Base-by-base conservation (phyloP, 1,140 invertebrate genomes). In the Anadara kagoshimensis region DNA sequence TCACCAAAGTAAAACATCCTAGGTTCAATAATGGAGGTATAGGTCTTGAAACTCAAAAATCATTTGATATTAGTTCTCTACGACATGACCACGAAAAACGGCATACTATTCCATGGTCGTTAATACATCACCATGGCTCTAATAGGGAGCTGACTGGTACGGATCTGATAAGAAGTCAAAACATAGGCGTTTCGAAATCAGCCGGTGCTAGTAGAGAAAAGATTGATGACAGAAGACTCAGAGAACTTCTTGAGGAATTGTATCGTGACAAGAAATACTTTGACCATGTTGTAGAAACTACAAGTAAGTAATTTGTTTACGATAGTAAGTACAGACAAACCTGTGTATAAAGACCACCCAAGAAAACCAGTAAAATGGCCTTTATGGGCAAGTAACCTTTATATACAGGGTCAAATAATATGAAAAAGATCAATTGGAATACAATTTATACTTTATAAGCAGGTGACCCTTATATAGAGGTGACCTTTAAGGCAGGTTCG, bases 191-290 rank as follows among this genome's bases (percentile, higher is more conserved):
- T n/a, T 57, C 73, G n/a, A 70, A 70, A 61, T 75, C 73, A 47
- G 73, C 73, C 7, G 67, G 66, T 20, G 62, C 53, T 24, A 29
- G 16, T 8, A 70, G 66, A 45, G 53, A 63, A 36, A 43, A 66
- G 11, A 65, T 78, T n/a, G 72, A 80, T 36, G 78, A 75, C 41
- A 53, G 65, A 45, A 43, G 75, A 36, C 53, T 80, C 3, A 62
- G 49, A 44, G 65, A 73, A 53, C 65, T 80, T 47, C 65, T 80
- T 44, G 78, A 80, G 26, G 78, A 80, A 66, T 41, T 80, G 49
- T 80, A 80, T 44, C 64, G 67, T 62, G 78, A 80, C 64, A 80
- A 80, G 64, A 78, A 80, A 47, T 80, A 80, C 49, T 78, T 80
- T 58, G 78, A 80, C 45, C 73, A 66, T 26, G 65, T 79, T 14